These are phyloP conservation scores for Geophilus truncorum DNA, from an alignment of 2,888 invertebrate species.

Conservation along the genomic window DNA sequence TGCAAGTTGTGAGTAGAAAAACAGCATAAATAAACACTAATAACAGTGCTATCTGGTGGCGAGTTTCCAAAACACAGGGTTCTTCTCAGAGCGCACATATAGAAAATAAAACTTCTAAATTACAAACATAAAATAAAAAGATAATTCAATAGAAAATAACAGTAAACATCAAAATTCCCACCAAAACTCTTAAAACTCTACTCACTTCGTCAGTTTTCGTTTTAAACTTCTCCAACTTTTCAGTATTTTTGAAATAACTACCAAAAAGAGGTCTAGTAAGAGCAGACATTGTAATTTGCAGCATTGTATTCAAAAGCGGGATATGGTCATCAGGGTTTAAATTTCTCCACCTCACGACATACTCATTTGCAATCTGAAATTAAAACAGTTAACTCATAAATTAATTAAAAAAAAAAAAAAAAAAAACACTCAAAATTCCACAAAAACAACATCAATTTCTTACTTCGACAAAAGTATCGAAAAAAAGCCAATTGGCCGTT, in stretches of 20 bases:
- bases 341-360: background rate
- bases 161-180: too few relatives aligned
- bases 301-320: constrained; percentile 30
- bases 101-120: too few relatives aligned
- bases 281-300: constrained; percentile 25
- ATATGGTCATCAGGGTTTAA: constrained; percentile 9
- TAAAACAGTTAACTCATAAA: background rate
- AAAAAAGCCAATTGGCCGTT: background rate
- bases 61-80: too few relatives aligned
- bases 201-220: constrained; percentile 28
- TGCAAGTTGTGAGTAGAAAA: too few relatives aligned
- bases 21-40: too few relatives aligned
- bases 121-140: background rate
- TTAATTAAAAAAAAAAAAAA: background rate
- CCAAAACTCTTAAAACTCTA: too few relatives aligned
- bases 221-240: constrained; percentile 7
- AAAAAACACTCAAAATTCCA: background rate
- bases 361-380: constrained; percentile 10
- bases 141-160: too few relatives aligned
- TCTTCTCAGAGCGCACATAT: too few relatives aligned
- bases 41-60: too few relatives aligned
- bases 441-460: background rate
- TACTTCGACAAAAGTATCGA: constrained; percentile 23
- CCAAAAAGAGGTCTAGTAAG: background rate
- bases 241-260: constrained; percentile 14